These are phyloP conservation scores for Uromys caudimaculatus DNA, from an alignment of 2,797 vertebrate genomes.

Conservation along the genomic window DNA sequence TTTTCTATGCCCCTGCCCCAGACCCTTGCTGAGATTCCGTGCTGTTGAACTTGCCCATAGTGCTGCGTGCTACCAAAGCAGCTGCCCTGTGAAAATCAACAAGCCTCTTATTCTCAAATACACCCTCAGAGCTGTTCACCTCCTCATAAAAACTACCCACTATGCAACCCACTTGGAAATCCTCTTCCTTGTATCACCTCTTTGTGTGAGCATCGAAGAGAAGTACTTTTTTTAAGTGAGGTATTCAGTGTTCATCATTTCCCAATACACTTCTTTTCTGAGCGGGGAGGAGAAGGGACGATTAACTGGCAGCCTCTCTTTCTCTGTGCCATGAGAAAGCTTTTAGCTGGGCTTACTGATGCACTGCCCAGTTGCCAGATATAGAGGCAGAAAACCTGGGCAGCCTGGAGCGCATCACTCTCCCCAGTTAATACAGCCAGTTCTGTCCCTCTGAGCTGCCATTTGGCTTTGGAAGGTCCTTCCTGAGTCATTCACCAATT, in stretches of 20 bases:
- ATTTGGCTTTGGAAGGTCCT: conserved; percentile 67
- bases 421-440: conserved; percentile 48
- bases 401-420: conserved; percentile 4
- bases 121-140: background rate
- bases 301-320: background rate
- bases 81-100: background rate
- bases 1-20: conserved; percentile 23
- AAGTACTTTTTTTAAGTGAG: background rate
- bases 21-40: conserved; percentile 42
- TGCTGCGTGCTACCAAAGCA: background rate
- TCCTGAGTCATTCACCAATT: conserved; percentile 82
- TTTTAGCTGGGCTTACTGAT: background rate
- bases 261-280: conserved; percentile 4
- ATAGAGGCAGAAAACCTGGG: background rate
- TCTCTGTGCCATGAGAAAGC: background rate
- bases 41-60: conserved; percentile 36
- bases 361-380: background rate
- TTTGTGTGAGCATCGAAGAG: background rate
- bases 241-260: background rate
- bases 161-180: background rate
- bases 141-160: background rate
- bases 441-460: conserved; percentile 54
- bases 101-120: background rate
- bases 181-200: background rate
- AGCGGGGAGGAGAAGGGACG: background rate